Conservation (phyloP, 2,888 invertebrate genomes). For the Diogma glabrata region DNA sequence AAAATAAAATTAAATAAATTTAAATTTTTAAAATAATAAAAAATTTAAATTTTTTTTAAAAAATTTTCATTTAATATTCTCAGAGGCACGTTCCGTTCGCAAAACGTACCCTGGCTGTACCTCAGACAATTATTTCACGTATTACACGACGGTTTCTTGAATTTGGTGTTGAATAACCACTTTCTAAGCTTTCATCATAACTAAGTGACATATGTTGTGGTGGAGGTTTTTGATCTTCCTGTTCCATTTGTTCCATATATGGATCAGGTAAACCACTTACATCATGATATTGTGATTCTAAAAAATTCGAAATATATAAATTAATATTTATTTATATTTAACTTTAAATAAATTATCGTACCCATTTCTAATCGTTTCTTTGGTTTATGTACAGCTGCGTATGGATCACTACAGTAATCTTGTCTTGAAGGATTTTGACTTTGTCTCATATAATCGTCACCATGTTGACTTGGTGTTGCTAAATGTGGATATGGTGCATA, state of each 20-base stretch:
- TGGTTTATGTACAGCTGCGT: conserved; percentile 80
- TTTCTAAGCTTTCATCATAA: conserved; percentile 88
- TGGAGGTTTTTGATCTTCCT: conserved; percentile 51
- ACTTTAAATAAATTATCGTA: too few relatives aligned
- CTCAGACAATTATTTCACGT: conserved; percentile 79
- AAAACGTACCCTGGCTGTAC: conserved; percentile 23
- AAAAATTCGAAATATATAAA: conserved; percentile 25
- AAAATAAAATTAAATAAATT: conserved; percentile 3
- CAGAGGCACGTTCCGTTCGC: conserved; percentile 21
- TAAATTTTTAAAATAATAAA: conserved; percentile 1
- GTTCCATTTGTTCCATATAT: conserved; percentile 71
- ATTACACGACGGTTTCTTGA: conserved; percentile 85
- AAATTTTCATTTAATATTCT: too few relatives aligned
- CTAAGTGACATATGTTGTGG: conserved; percentile 78
- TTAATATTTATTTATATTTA: too few relatives aligned
- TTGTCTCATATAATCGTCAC: conserved; percentile 58
- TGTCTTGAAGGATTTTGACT: conserved; percentile 76
- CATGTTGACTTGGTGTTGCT: conserved; percentile 49
- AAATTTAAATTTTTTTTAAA: too few relatives aligned
- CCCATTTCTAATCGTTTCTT: conserved; percentile 77
- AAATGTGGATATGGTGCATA: conserved; percentile 77
- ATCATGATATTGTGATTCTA: conserved; percentile 89
- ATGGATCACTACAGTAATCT: conserved; percentile 79
- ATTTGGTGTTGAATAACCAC: conserved; percentile 89
- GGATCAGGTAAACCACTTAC: conserved; percentile 86